A percentile compares a stretch with the other conserved stretches of the same genome.
Conservation (phyloP, 2,888 invertebrate genomes). For the Metacarcinus magister region DNA sequence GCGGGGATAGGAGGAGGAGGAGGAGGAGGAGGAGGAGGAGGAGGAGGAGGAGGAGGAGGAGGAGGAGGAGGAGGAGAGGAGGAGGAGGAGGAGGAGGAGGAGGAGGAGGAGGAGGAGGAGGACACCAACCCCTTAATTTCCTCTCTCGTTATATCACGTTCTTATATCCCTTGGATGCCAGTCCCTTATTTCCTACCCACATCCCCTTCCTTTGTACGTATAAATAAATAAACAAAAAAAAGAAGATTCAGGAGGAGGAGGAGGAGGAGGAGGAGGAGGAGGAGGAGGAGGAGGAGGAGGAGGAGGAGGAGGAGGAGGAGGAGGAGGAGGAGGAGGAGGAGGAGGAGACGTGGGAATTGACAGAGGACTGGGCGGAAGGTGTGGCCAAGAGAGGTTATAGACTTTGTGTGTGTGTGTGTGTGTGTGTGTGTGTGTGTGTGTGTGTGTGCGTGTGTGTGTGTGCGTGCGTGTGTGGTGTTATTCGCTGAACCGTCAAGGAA, state of each 20-base stretch:
- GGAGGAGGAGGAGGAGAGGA: neutral
- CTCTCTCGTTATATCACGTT: neutral
- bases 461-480: neutral
- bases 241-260: neutral
- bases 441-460: neutral
- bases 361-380: neutral
- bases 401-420: no score
- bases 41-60: neutral
- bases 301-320: neutral
- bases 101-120: neutral
- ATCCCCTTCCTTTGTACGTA: constrained; percentile 22
- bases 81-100: neutral
- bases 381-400: constrained; percentile 22
- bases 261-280: neutral
- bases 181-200: neutral
- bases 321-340: neutral
- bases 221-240: neutral
- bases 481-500: neutral
- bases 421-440: constrained; percentile 34
- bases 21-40: neutral
- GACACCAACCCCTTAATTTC: neutral
- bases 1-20: neutral
- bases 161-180: neutral
- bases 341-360: neutral
- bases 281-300: neutral